Percentiles rank a stretch among this genome's conserved stretches.
These are phyloP conservation scores for Siderastrea radians DNA, from an alignment of 92 coral and sea anemone genomes.

Conservation along the genomic window DNA sequence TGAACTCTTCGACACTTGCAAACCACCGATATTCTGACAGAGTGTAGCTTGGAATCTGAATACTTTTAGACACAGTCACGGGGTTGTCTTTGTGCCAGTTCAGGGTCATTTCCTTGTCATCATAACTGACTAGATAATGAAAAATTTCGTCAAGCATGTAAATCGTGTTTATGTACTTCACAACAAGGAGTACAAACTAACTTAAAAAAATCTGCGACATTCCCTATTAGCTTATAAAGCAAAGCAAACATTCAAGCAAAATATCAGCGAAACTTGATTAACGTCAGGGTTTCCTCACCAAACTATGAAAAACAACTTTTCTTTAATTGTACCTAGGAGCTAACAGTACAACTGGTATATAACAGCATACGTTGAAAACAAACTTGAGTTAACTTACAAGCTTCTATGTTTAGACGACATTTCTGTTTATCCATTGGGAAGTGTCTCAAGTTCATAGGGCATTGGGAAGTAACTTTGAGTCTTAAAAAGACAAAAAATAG, in stretches of 20 bases:
- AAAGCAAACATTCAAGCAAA: too few species aligned
- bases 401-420: slow-evolving; percentile 82
- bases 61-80: slow-evolving; percentile 69
- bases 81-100: slow-evolving; percentile 76
- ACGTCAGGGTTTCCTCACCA: not conserved
- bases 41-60: slow-evolving; percentile 90
- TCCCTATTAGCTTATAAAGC: not conserved
- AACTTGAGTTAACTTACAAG: slow-evolving; percentile 71
- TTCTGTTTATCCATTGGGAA: slow-evolving; percentile 92
- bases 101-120: slow-evolving; percentile 84
- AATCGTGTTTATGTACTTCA: not conserved
- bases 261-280: too few species aligned
- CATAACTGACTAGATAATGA: slow-evolving; percentile 80
- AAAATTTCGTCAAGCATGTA: not conserved
- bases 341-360: too few species aligned
- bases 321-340: too few species aligned
- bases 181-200: not conserved
- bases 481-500: slow-evolving; percentile 17
- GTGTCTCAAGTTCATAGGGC: slow-evolving; percentile 82
- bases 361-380: not conserved
- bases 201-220: not conserved
- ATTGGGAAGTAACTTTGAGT: slow-evolving; percentile 86
- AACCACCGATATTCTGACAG: slow-evolving; percentile 58
- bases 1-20: slow-evolving; percentile 60
- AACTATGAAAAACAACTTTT: not conserved